phyloP scores from a whole-genome alignment of 2,797 vertebrate species.

The Harpagifer antarcticus region DNA sequence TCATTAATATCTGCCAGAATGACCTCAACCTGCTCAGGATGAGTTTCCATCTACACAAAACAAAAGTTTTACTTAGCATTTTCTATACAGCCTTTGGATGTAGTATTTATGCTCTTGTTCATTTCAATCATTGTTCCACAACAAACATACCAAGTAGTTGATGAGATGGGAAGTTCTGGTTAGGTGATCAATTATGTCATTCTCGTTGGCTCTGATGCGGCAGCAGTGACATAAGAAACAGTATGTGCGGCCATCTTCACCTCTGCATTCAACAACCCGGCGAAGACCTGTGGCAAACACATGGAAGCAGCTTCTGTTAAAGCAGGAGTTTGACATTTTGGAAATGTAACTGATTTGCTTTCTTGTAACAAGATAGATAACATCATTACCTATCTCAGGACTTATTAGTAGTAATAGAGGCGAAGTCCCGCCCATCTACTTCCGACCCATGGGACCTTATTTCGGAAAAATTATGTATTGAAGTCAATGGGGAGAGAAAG shows the following conservation, averaged over 20 bases:
- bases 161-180: conserved; percentile 65
- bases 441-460: no score
- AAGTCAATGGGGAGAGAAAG: no score
- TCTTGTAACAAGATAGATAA: not conserved
- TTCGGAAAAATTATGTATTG: no score
- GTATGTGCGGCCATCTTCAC: conserved; percentile 54
- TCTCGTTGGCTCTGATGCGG: conserved; percentile 61
- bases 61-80: not conserved
- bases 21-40: conserved; percentile 56
- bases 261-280: conserved; percentile 70
- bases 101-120: not conserved
- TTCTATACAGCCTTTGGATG: not conserved
- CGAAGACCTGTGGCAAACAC: conserved; percentile 71
- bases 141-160: conserved; percentile 77
- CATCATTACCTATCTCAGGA: not conserved
- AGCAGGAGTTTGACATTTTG: not conserved
- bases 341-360: not conserved
- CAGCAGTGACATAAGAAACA: conserved; percentile 82
- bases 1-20: conserved; percentile 33
- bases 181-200: conserved; percentile 70
- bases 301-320: not conserved
- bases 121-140: conserved; percentile 4
- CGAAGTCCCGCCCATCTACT: no score
- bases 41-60: conserved; percentile 68
- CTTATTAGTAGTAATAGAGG: not conserved